Evolutionary conservation across 2,113 vertebrate species (phyloP).

Genomic region (Macquaria australasica): DNA sequence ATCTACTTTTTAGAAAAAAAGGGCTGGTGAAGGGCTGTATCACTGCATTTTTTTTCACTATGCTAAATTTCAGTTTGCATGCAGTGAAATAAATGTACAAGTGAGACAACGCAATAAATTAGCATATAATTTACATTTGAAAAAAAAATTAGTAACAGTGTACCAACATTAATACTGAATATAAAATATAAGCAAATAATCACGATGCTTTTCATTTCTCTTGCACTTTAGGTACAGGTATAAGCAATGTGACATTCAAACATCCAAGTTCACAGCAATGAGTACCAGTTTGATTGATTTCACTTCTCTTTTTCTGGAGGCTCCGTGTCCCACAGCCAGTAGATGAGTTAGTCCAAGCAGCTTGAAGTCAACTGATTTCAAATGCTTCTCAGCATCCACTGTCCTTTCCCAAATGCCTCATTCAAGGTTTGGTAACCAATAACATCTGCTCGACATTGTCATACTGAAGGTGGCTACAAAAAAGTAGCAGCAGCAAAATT

Average conservation of each 20-base stretch:
- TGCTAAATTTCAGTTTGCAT: conserved; percentile 91
- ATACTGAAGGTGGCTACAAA: conserved; percentile 82
- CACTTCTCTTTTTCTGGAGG: conserved; percentile 57
- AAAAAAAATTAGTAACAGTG: conserved; percentile 96
- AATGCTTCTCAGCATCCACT: conserved; percentile 52
- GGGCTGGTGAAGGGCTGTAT: conserved; percentile 86
- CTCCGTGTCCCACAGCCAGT: conserved; percentile 69
- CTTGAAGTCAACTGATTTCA: conserved; percentile 56
- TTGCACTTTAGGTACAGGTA: conserved; percentile 89
- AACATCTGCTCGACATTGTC: conserved; percentile 75
- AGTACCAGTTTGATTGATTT: conserved; percentile 80
- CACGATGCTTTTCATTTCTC: conserved; percentile 86
- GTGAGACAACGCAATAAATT: conserved; percentile 99
- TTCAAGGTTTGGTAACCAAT: conserved; percentile 57
- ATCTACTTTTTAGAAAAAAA: conserved; percentile 89
- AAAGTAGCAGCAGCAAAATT: conserved; percentile 88
- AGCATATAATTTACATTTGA: conserved; percentile 99
- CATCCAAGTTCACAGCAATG: conserved; percentile 86
- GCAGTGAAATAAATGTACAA: conserved; percentile 92
- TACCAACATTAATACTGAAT: conserved; percentile 98
- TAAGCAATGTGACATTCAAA: conserved; percentile 94
- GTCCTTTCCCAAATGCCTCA: conserved; percentile 43
- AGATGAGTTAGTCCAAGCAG: conserved; percentile 76
- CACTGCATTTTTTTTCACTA: conserved; percentile 90
- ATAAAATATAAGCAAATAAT: conserved; percentile 99